Evolutionary conservation across 2,797 vertebrate species (phyloP), one percentile per base, ranked within the genome.

Genomic region (Cossypha heuglini): DNA sequence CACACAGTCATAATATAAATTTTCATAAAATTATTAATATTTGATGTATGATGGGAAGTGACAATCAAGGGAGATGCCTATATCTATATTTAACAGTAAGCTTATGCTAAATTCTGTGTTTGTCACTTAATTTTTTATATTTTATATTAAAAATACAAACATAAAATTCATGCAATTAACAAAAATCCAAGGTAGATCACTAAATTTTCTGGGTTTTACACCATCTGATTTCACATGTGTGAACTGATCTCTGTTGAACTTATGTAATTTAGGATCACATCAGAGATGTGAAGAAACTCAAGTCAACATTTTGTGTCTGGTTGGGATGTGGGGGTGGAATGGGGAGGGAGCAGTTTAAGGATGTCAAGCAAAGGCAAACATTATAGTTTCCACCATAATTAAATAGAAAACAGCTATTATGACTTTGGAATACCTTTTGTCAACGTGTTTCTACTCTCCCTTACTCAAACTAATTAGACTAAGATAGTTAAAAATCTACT

Each of bases 391-490:
- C 77, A 20, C 20, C 38, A 24, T 2, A 46, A 29, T 49, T 68
- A 86, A 54, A 42, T 3, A 89, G 12, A 89, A 91, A 84, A 76
- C 31, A 84, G 48, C 16, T 85, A 31, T 35, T 40, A 31, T 51
- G 55, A 83, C 31, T 83, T 91, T 74, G 42, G 16, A 72, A 46
- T 77, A 62, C 9, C 26, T 86, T 76, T 80, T 46, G 12, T 51
- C 38, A 59, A 8, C 51, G n/a, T 74, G 5, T 43, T 91, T 96
- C 59, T 52, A 45, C 6, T 75, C 17, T 84, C 11, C 15, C 11
- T 63, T 81, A n/a, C 14, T 88, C 37, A 82, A 49, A 76, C 20
- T 67, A 42, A 57, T 93, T 54, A 90, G 16, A 35, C 48, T 52
- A 59, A 84, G 37, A 24, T 55, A 49, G 49, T 33, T 89, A 40